Evolutionary conservation across 2,113 vertebrate genomes (phyloP).

Genomic region (Neotragus moschatus): DNA sequence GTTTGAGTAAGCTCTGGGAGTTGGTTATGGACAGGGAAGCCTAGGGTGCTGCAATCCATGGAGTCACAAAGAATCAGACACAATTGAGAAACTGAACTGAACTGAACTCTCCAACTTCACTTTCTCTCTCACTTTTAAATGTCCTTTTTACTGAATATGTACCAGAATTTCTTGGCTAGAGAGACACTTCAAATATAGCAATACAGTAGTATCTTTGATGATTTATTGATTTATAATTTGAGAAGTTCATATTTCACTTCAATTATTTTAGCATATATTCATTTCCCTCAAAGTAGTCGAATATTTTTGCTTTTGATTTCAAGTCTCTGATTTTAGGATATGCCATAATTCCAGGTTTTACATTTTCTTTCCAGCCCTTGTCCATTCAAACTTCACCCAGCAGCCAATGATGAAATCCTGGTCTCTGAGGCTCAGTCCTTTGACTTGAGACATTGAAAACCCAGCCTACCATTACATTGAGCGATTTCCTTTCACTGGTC

Average conservation of each 20-base stretch:
- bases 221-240: not conserved
- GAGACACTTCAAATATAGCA: not conserved
- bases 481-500: not conserved
- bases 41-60: accelerated
- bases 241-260: not conserved
- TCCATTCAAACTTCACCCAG: not conserved
- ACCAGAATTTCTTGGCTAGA: not conserved
- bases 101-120: not conserved
- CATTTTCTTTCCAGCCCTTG: not conserved
- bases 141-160: not conserved
- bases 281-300: not conserved
- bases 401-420: not conserved
- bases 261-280: not conserved
- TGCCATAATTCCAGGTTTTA: not conserved
- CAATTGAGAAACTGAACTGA: not conserved
- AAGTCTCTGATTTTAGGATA: not conserved
- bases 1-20: not conserved
- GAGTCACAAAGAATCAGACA: not conserved
- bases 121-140: not conserved
- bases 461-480: not conserved
- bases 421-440: not conserved
- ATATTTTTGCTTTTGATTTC: not conserved
- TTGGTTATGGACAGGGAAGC: not conserved
- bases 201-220: not conserved
- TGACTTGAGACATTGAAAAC: not conserved